phyloP scores from a whole-genome alignment of 2,113 vertebrate genomes.

The Jacana jacana region DNA sequence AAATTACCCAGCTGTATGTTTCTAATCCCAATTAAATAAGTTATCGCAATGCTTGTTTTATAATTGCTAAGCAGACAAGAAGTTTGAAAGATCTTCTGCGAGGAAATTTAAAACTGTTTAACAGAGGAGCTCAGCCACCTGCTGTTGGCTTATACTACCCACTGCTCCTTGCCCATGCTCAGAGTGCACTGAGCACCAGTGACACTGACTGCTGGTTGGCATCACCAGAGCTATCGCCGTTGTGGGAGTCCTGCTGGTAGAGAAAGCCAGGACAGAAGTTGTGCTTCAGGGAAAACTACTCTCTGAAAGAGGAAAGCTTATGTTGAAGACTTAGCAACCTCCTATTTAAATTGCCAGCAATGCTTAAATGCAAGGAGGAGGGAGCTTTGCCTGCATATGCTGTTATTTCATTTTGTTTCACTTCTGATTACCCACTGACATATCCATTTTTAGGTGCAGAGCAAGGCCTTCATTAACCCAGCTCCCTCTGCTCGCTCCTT shows the following conservation, averaged over 20 bases:
- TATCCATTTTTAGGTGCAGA: not conserved
- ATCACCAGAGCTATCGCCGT: fast-evolving
- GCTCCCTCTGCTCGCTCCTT: not conserved
- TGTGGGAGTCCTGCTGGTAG: not conserved
- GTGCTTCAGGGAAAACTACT: not conserved
- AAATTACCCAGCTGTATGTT: not conserved
- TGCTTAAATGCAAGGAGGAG: not conserved
- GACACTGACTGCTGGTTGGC: not conserved
- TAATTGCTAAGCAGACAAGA: not conserved
- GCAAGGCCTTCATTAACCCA: not conserved
- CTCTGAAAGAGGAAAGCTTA: not conserved
- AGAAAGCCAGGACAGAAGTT: not conserved
- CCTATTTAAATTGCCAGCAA: not conserved
- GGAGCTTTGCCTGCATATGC: not conserved
- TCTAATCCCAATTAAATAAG: not conserved
- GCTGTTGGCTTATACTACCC: not conserved
- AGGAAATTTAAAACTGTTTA: not conserved
- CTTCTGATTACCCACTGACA: not conserved
- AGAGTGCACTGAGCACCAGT: not conserved
- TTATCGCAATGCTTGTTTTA: not conserved
- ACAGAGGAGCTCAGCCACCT: not conserved
- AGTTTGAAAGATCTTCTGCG: not conserved
- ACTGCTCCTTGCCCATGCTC: not conserved
- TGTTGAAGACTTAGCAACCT: not conserved
- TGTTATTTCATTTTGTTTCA: not conserved